Evolutionary conservation across 2,888 invertebrate species (phyloP), one percentile per base, ranked within the genome.

Genomic region (Stegana nigrithorax): DNA sequence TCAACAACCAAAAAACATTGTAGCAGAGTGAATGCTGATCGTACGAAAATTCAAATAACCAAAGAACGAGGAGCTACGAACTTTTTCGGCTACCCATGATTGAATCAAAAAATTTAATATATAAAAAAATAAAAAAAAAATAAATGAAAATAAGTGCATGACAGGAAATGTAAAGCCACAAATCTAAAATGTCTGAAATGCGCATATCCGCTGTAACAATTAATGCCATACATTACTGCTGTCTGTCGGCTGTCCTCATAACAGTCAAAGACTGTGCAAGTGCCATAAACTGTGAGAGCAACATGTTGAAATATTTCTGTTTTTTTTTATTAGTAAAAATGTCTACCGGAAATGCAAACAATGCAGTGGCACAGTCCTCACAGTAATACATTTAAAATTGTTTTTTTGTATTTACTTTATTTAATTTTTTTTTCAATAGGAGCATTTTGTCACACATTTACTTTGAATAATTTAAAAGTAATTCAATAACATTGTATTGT

Each of bases 131-230:
- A 55, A 32, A 26, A 4, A 27, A 29, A 45, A 10, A 12, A 17
- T 12, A 59, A 12, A 51, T 51, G 14, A 29, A 63, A n/a, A 12
- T 42, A 6, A 42, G 6, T n/a, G 42, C 2, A 21, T 4, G 3
- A 39, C 76, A 76, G 80, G 77, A 78, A 77, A 78, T 80, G 80
- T 72, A 78, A 76, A 75, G 70, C 78, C 78, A 75, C 78, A 78
- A 78, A 78, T 78, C 73, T 80, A 78, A 78, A 78, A 78, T 78
- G 73, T 73, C 77, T 75, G 75, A 76, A 78, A 80, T n/a, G n/a
- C n/a, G n/a, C n/a, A n/a, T 76, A 78, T 78, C 78, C 78, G 80
- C 73, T 73, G 67, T 64, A 71, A 75, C 75, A 80, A 78, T 78
- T 78, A 78, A 78, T 80, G n/a, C n/a, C n/a, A n/a, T n/a, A 73